These are phyloP conservation scores for Agriopis marginaria DNA, from an alignment of 2,888 invertebrate genomes.

Conservation along the genomic window DNA sequence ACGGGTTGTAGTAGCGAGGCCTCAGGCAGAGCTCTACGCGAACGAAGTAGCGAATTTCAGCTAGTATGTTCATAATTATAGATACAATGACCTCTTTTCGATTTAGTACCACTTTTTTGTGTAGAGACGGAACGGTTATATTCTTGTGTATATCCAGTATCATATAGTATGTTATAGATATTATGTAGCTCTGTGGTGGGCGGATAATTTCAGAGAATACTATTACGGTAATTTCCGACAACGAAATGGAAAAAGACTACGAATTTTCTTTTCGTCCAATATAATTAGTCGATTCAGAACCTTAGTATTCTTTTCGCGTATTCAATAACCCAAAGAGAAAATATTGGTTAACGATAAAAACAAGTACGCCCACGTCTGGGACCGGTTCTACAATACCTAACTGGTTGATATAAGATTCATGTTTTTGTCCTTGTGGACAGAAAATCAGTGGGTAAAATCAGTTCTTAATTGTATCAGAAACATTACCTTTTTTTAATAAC, in stretches of 20 bases:
- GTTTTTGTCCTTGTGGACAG: neutral
- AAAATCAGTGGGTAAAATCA: neutral
- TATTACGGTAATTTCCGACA: neutral
- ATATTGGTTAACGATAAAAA: conserved; percentile 21
- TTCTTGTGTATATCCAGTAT: no score
- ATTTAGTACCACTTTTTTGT: no score
- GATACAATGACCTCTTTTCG: no score
- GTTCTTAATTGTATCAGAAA: neutral
- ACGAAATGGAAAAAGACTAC: neutral
- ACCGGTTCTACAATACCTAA: neutral
- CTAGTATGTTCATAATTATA: no score
- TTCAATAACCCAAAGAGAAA: conserved; percentile 16
- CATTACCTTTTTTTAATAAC: neutral
- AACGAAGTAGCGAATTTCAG: no score
- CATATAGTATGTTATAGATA: no score
- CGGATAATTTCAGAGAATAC: conserved; percentile 1
- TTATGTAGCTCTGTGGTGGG: neutral
- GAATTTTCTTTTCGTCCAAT: conserved; percentile 8
- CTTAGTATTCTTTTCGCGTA: conserved; percentile 11
- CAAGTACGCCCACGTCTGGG: conserved; percentile 14
- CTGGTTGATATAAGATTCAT: neutral
- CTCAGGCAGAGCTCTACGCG: no score
- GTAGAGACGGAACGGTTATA: no score
- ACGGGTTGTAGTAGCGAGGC: no score
- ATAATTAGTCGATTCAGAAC: conserved; percentile 6